Evolutionary conservation across 2,797 vertebrate genomes (phyloP).

Genomic region (Anas capensis): DNA sequence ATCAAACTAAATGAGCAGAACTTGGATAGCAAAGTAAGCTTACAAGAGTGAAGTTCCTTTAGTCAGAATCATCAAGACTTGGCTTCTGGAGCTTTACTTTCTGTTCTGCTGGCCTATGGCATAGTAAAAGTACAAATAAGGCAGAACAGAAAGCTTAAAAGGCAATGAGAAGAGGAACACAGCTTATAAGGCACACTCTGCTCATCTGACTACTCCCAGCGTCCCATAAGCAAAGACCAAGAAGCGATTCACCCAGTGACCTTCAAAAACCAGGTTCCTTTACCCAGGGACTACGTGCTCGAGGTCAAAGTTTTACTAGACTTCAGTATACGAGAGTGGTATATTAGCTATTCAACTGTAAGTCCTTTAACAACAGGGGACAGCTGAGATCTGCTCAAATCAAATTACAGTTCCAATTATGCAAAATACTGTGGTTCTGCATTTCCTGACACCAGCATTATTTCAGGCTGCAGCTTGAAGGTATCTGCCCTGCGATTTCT

Average conservation of each 20-base stretch:
- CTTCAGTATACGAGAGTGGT: neutral
- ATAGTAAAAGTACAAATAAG: conserved; percentile 62
- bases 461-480: conserved; percentile 30
- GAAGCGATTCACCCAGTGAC: conserved; percentile 42
- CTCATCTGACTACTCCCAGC: conserved; percentile 40
- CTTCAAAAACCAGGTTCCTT: conserved; percentile 44
- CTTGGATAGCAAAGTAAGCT: conserved; percentile 27
- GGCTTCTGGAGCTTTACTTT: conserved; percentile 52
- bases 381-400: conserved; percentile 58
- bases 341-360: conserved; percentile 5
- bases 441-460: conserved; percentile 28
- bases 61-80: conserved; percentile 60
- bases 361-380: conserved; percentile 23
- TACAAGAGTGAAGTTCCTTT: conserved; percentile 46
- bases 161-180: conserved; percentile 33
- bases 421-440: conserved; percentile 15
- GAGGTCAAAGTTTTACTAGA: conserved; percentile 44
- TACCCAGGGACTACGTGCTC: neutral
- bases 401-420: conserved; percentile 50
- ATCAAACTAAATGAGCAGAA: conserved; percentile 36
- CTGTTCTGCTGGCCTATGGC: conserved; percentile 26
- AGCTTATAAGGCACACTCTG: conserved; percentile 58
- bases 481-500: neutral
- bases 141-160: conserved; percentile 53
- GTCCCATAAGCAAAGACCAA: conserved; percentile 32